Percentiles rank a stretch among this genome's conserved stretches.
Conservation (phyloP, 2,888 invertebrate genomes). For the Diarsia brunnea region DNA sequence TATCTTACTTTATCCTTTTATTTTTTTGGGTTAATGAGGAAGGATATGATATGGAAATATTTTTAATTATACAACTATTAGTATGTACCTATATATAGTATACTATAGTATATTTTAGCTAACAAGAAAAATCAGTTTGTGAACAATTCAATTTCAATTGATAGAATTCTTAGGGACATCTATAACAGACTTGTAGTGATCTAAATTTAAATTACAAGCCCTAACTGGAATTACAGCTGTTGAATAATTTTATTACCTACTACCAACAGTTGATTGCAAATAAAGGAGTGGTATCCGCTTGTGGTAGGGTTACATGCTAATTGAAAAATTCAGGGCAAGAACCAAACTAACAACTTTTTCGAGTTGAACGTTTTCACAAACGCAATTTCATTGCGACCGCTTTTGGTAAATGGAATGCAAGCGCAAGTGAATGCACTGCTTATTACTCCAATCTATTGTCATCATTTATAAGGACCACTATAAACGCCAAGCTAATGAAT, state of each 20-base stretch:
- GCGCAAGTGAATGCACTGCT: slow-evolving; percentile 42
- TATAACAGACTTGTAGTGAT: not conserved
- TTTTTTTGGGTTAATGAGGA: not conserved
- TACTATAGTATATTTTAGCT: not conserved
- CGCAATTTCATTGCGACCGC: slow-evolving; percentile 36
- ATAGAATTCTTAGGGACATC: not conserved
- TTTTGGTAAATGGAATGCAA: slow-evolving; percentile 51
- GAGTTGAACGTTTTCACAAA: slow-evolving; percentile 41
- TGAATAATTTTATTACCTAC: slow-evolving; percentile 1
- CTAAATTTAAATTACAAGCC: slow-evolving; percentile 6
- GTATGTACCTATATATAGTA: too few relatives aligned
- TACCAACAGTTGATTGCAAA: slow-evolving; percentile 25
- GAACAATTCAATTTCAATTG: not conserved
- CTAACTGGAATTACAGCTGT: not conserved
- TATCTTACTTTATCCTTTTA: not conserved
- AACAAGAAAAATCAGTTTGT: not conserved
- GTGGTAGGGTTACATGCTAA: slow-evolving; percentile 32
- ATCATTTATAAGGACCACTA: slow-evolving; percentile 68
- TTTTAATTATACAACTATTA: not conserved
- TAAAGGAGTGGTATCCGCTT: slow-evolving; percentile 46
- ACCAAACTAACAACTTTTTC: slow-evolving; percentile 62
- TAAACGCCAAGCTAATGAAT: slow-evolving; percentile 71
- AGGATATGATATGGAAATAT: slow-evolving; percentile 13
- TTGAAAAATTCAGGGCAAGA: slow-evolving; percentile 45
- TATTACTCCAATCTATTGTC: slow-evolving; percentile 67